These are phyloP conservation scores for Eupithecia tripunctaria DNA, from an alignment of 2,888 invertebrate genomes.

Conservation along the genomic window DNA sequence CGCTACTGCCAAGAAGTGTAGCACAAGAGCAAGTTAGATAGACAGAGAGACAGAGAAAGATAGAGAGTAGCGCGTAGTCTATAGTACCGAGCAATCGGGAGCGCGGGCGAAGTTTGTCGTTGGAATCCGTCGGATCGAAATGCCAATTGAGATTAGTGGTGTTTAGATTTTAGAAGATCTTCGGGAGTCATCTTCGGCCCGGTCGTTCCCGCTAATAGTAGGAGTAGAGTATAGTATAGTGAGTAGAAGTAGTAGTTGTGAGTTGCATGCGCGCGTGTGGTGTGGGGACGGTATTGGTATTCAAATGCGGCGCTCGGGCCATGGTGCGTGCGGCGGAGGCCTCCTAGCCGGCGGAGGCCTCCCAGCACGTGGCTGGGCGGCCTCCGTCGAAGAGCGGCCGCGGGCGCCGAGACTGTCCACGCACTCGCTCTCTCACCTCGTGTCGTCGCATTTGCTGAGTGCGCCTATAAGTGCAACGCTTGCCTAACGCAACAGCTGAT, in stretches of 20 bases:
- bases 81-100: slow-evolving; percentile 76
- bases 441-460: slow-evolving; percentile 83
- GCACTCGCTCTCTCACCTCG: slow-evolving; percentile 84
- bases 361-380: slow-evolving; percentile 73
- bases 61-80: slow-evolving; percentile 80
- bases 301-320: slow-evolving; percentile 87
- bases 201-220: slow-evolving; percentile 80
- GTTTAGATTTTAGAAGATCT: slow-evolving; percentile 69
- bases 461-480: slow-evolving; percentile 79
- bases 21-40: slow-evolving; percentile 80
- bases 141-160: slow-evolving; percentile 56
- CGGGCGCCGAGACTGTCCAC: slow-evolving; percentile 59
- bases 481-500: slow-evolving; percentile 60
- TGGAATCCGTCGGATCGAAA: slow-evolving; percentile 72
- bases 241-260: slow-evolving; percentile 82
- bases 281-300: slow-evolving; percentile 87
- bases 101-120: slow-evolving; percentile 74
- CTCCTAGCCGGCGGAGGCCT: slow-evolving; percentile 48
- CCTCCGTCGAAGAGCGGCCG: slow-evolving; percentile 17
- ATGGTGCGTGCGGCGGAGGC: slow-evolving; percentile 64
- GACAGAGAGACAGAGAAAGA: slow-evolving; percentile 80
- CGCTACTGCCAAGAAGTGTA: slow-evolving; percentile 81
- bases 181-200: slow-evolving; percentile 76
- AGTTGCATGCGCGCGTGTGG: slow-evolving; percentile 84
- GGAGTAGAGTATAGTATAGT: slow-evolving; percentile 72